phyloP scores from a whole-genome alignment of 2,113 vertebrate genomes.

The Eclectus roratus region DNA sequence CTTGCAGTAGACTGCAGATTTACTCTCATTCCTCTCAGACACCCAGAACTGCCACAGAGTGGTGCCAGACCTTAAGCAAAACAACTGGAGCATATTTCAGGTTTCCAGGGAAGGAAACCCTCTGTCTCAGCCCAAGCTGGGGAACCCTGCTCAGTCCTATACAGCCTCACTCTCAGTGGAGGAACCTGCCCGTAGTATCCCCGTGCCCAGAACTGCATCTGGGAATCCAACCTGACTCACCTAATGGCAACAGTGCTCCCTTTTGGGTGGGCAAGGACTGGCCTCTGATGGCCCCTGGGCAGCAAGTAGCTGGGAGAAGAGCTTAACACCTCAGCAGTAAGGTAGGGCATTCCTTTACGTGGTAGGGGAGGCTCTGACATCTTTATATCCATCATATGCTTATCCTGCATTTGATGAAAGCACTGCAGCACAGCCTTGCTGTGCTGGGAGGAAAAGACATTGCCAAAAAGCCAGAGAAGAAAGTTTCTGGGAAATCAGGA shows the following conservation, averaged over 20 bases:
- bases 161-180: accelerated
- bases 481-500: background rate
- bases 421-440: background rate
- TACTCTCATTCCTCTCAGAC: background rate
- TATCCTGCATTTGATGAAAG: background rate
- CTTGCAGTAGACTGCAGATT: background rate
- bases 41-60: background rate
- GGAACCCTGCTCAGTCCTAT: background rate
- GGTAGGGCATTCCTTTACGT: background rate
- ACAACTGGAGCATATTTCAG: background rate
- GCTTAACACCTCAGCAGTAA: background rate
- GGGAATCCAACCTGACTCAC: background rate
- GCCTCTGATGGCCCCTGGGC: background rate
- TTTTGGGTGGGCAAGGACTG: background rate
- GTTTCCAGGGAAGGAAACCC: background rate
- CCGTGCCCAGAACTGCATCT: accelerated
- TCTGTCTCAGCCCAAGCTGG: background rate
- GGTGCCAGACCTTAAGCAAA: constrained; percentile 19
- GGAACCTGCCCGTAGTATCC: accelerated
- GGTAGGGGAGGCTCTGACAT: background rate
- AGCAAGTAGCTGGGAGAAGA: background rate
- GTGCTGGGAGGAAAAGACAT: background rate
- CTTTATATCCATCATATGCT: background rate
- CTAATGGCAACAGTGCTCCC: background rate
- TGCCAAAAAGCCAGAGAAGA: background rate